Evolutionary conservation across 1,140 invertebrate species (phyloP).

Genomic region (Teleogryllus occipitalis): DNA sequence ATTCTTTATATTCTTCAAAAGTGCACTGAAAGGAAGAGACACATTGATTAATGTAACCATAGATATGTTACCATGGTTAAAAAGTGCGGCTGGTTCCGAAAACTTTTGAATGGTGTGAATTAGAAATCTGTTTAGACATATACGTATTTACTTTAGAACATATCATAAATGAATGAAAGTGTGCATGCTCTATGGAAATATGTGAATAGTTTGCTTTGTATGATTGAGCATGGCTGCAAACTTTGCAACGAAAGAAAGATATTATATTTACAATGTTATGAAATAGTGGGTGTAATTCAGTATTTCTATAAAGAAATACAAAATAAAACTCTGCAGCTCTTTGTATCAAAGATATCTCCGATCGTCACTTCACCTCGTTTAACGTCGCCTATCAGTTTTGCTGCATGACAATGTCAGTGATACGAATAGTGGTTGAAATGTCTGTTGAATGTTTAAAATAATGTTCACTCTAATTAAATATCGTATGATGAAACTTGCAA

Average conservation of each 20-base stretch:
- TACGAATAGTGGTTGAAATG: not conserved
- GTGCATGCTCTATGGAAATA: not conserved
- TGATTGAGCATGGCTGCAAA: not conserved
- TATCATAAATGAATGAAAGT: not conserved
- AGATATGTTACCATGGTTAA: too few relatives aligned
- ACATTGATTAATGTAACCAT: too few relatives aligned
- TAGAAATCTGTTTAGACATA: too few relatives aligned
- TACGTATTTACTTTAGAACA: too few relatives aligned
- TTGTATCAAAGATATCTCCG: not conserved
- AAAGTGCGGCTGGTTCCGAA: too few relatives aligned
- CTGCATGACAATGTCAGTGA: not conserved
- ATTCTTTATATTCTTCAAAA: too few relatives aligned
- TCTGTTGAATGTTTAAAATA: not conserved
- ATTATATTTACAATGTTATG: too few relatives aligned
- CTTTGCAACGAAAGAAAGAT: too few relatives aligned
- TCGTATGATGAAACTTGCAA: not conserved
- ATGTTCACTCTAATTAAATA: conserved; percentile 1
- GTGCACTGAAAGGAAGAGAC: too few relatives aligned
- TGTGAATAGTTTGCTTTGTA: not conserved
- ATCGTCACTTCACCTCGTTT: not conserved
- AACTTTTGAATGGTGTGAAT: too few relatives aligned
- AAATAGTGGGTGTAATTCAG: not conserved
- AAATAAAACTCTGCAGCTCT: not conserved
- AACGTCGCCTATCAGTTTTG: not conserved
- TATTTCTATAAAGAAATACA: not conserved